These are phyloP conservation scores for Philopedon plagiatum DNA, from an alignment of 2,888 invertebrate genomes.

Conservation along the genomic window DNA sequence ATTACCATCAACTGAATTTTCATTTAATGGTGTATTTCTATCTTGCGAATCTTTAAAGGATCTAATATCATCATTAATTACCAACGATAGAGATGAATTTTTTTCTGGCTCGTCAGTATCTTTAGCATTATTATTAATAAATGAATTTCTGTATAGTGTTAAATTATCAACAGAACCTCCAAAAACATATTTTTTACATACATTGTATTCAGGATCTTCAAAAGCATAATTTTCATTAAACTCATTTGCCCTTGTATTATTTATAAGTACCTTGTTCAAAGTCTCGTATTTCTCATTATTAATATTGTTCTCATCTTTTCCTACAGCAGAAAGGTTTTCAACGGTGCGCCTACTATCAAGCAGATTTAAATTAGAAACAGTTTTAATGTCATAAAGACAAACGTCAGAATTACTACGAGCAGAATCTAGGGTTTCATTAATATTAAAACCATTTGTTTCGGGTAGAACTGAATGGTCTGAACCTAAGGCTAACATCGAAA, in stretches of 20 bases:
- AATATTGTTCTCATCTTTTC: not conserved
- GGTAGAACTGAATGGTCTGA: not conserved
- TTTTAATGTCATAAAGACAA: not conserved
- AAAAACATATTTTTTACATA: not conserved
- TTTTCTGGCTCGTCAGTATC: not conserved
- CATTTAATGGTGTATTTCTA: not conserved
- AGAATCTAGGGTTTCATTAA: not conserved
- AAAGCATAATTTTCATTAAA: not conserved
- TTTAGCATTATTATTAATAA: not conserved
- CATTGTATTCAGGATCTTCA: not conserved
- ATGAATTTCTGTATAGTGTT: not conserved
- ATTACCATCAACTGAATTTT: not conserved
- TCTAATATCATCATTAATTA: not conserved
- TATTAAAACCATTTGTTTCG: not conserved
- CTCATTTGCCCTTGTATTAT: not conserved
- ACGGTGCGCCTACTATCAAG: not conserved
- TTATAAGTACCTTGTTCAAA: not conserved
- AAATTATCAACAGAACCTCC: slow-evolving; percentile 6
- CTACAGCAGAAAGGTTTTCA: not conserved
- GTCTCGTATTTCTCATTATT: not conserved
- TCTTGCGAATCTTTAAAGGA: not conserved
- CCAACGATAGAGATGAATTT: not conserved
- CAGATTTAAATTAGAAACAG: not conserved
- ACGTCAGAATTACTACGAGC: not conserved
- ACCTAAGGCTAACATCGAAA: slow-evolving; percentile 13